Conservation (phyloP, 2,888 invertebrate genomes). For the Malacosoma neustria region DNA sequence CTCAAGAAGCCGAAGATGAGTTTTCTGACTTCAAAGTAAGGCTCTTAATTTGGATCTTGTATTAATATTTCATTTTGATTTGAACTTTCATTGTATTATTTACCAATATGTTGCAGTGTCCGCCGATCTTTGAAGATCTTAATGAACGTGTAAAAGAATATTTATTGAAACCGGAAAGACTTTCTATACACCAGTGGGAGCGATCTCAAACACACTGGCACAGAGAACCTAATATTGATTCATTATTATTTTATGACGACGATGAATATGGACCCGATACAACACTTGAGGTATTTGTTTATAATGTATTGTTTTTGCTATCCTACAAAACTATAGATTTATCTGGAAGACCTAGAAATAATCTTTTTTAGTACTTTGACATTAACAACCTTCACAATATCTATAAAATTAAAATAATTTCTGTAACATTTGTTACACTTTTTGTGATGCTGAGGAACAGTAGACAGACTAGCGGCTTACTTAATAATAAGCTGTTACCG, state of each 20-base stretch:
- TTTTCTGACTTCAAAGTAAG: slow-evolving; percentile 40
- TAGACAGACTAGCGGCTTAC: too few species aligned
- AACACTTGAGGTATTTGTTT: slow-evolving; percentile 43
- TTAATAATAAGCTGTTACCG: too few species aligned
- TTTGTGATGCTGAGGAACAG: too few species aligned
- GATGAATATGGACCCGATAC: slow-evolving; percentile 49
- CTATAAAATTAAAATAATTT: slow-evolving; percentile 30
- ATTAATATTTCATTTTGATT: neutral
- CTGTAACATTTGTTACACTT: slow-evolving; percentile 11
- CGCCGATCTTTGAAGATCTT: slow-evolving; percentile 80
- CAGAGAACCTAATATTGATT: slow-evolving; percentile 65
- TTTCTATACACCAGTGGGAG: slow-evolving; percentile 83
- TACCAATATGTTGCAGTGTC: slow-evolving; percentile 49
- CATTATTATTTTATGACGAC: slow-evolving; percentile 62
- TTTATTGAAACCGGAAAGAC: slow-evolving; percentile 78
- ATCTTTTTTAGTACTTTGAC: too few species aligned
- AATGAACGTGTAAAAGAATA: slow-evolving; percentile 79
- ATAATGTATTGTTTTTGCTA: too few species aligned
- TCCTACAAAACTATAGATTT: too few species aligned
- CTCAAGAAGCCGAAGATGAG: slow-evolving; percentile 31
- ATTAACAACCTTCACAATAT: too few species aligned
- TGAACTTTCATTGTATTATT: slow-evolving; percentile 3
- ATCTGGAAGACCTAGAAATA: too few species aligned
- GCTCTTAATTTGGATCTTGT: neutral
- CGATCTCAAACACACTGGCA: slow-evolving; percentile 80